Evolutionary conservation across 2,888 invertebrate species (phyloP), one percentile per base, ranked within the genome.

Genomic region (Aricia artaxerxes): DNA sequence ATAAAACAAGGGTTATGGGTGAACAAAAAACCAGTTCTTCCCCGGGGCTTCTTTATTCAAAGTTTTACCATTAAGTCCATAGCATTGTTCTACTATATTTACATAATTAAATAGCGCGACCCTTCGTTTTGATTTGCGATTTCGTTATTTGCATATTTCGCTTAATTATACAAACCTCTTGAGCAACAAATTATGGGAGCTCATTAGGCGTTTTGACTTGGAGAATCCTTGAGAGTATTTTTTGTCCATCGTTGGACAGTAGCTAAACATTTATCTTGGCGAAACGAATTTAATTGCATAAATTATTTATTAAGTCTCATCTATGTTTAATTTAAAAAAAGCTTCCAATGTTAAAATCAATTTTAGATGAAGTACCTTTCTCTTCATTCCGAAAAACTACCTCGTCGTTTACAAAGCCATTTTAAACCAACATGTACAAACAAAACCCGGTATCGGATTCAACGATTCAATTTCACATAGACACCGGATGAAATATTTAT

Each of bases 61-160:
- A 92, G 88, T 92, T 91, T 90, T 86, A 83, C 86, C 88, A 87
- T 87, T 85, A 86, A 89, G 84, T 91, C 92, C 91, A 92, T 88
- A 88, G 88, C 89, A 89, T 93, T 93, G 92, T 93, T 92, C 90
- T 88, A 89, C 86, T 90, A 89, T 93, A 93, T 94, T 94, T 92
- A 91, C 93, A 94, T 94, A 92, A 93, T 93, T 93, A 93, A 93
- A 91, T 89, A 91, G 85, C 87, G 86, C 86, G 87, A 88, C 89
- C 90, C 90, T 60, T 85, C 86, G 86, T 89, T 91, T 89, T 92
- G 92, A 92, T 93, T 93, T 90, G 91, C 86, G 89, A 91, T 90
- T 82, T 85, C 85, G 83, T 86, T 86, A 91, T 93, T 92, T 91
- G 88, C 92, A 92, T 93, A 91, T 90, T 92, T 88, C 87, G 86